Base-by-base conservation (phyloP, 2,113 vertebrate genomes). In the Tyto alba region DNA sequence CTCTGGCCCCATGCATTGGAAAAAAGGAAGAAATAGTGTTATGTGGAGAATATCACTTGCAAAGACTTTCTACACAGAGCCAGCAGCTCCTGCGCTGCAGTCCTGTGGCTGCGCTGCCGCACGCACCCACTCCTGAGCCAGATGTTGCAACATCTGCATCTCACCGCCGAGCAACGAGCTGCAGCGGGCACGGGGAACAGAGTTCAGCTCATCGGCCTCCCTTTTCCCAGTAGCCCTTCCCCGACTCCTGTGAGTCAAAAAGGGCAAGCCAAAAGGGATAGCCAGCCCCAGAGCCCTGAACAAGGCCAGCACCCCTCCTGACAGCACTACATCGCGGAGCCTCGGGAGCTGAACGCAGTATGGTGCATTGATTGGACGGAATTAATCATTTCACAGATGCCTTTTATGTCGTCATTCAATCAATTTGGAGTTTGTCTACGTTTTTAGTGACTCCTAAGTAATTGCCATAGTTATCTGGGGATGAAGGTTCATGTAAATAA, bases 341-440 rank as follows among this genome's bases (percentile, higher is more conserved):
- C 8, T 52, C 0, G 0, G 16, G 47, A 69, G 59, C 1, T 1
- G 36, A 68, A 53, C 14, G 10, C 20, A 12, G 18, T 1, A 10
- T 5, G 14, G 27, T 26, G 36, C 43, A 84, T 38, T 1, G 13
- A 56, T 11, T 59, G 52, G 30, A 23, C 27, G 1, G 0, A 45
- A 53, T 52, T 21, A 67, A 72, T 64, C 26, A 60, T 26, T 63
- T 71, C 73, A 72, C n/a, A 94, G 55, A 19, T 13, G 6, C 13
- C 41, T 73, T 85, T 56, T 56, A 64, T 85, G 56, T 18, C 77
- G 79, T 47, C 25, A 12, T 43, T 91, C 56, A 68, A 78, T 56
- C 47, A 75, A 0, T 87, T 38, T 30, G n/a, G 38, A 63, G 14
- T 34, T 82, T 87, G 48, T 29, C 89, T 64, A 34, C 15, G 7